Conservation (phyloP, 2,797 vertebrate species). For the Melanotaenia boesemani region DNA sequence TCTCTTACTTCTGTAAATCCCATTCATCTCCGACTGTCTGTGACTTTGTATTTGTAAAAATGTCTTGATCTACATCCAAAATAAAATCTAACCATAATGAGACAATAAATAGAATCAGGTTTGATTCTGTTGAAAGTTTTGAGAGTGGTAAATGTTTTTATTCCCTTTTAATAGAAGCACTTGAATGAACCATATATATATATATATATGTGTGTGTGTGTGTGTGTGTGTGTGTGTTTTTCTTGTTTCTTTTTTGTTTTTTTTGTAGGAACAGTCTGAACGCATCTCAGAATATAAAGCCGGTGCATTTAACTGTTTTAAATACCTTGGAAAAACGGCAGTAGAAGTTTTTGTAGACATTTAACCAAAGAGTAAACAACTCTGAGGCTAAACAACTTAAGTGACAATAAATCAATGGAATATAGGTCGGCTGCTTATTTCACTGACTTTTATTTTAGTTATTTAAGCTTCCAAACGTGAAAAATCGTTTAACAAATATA, state of each 20-base stretch:
- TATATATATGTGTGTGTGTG: too few relatives aligned
- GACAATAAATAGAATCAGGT: neutral
- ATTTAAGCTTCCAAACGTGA: slow-evolving; percentile 1
- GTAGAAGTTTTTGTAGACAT: neutral
- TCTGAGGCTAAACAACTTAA: neutral
- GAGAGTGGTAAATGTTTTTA: neutral
- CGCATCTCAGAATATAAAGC: neutral
- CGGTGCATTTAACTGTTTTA: neutral
- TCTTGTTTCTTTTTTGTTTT: too few relatives aligned
- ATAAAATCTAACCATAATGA: neutral
- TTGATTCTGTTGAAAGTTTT: neutral
- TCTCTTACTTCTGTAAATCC: slow-evolving; percentile 23
- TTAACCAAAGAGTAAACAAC: neutral
- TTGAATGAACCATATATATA: neutral
- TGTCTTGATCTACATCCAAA: neutral
- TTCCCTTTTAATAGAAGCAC: neutral
- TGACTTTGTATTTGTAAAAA: neutral
- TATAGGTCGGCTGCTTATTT: too few relatives aligned
- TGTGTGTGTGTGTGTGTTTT: too few relatives aligned
- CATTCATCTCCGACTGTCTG: slow-evolving; percentile 1
- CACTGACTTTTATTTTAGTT: neutral
- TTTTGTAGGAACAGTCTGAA: neutral
- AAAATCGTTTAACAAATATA: slow-evolving; percentile 5
- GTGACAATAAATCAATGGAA: neutral
- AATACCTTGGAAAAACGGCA: neutral